Evolutionary conservation across 1,140 invertebrate species (phyloP), one percentile per base, ranked within the genome.

Genomic region (Anagrus nilaparvatae): DNA sequence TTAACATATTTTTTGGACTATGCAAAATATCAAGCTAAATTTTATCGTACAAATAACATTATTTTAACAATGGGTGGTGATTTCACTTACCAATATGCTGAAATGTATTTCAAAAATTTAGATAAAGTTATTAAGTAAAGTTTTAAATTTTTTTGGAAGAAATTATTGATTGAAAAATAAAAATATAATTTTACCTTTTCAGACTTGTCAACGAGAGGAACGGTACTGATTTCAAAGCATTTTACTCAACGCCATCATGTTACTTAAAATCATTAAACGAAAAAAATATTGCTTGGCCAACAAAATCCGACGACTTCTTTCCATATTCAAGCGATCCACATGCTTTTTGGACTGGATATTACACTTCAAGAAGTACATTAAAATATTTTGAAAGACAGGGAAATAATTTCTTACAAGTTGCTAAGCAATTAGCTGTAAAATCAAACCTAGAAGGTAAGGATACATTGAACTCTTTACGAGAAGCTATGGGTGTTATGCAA

Each of bases 231-330:
- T 67, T 91, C 1, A 85, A 89, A 53, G 52, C 90, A 12, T 75
- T 96, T 39, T 97, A 97, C 60, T 97, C 93, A 75, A 97, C 92
- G 0, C 94, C 94, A 0, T 82, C 86, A 0, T 97, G 94, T 59
- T 97, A 97, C 61, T 57, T 91, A 5, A 82, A 93, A 56, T 76
- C 88, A 2, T 56, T 95, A 0, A 75, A 90, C 46, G 74, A 84
- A 48, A 64, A 76, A 4, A 74, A 79, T 47, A 57, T 72, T 2
- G 71, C 66, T 0, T 79, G 84, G 69, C 69, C 83, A 0, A 75
- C 71, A 0, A 90, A 89, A 54, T 63, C 65, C 7, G 81, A 88
- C 51, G 88, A 92, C 51, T 97, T 95, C 69, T 91, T 94, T 54
- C 93, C 94, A 0, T 97, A 97, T 65, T 81, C 87, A 1, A 82